Conservation (phyloP, 2,888 invertebrate genomes). For the Boloria selene region DNA sequence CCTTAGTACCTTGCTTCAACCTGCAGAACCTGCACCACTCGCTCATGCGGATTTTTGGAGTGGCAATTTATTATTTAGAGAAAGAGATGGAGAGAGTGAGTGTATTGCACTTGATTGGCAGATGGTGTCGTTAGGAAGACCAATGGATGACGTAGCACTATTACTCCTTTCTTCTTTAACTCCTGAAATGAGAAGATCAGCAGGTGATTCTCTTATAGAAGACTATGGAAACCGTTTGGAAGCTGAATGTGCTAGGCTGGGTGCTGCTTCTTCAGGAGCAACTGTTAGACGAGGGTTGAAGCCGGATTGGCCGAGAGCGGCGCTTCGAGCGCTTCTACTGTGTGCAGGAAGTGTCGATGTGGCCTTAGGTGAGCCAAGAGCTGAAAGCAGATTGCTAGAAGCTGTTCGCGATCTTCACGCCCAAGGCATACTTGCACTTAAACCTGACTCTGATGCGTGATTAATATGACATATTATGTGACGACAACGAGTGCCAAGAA, state of each 20-base stretch:
- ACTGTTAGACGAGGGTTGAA: constrained; percentile 74
- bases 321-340: constrained; percentile 87
- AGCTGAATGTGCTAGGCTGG: constrained; percentile 82
- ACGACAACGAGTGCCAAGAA: constrained; percentile 55
- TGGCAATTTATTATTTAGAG: constrained; percentile 88
- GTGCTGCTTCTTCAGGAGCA: constrained; percentile 82
- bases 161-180: constrained; percentile 88
- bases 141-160: constrained; percentile 90
- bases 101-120: constrained; percentile 92
- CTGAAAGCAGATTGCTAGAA: constrained; percentile 88
- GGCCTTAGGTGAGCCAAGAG: constrained; percentile 88
- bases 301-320: constrained; percentile 86
- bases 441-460: constrained; percentile 70
- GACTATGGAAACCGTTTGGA: constrained; percentile 86
- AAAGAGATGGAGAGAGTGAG: constrained; percentile 74
- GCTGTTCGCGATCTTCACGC: constrained; percentile 87
- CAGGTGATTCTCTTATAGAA: constrained; percentile 85
- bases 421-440: constrained; percentile 85
- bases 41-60: constrained; percentile 94
- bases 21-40: constrained; percentile 88
- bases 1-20: constrained; percentile 86
- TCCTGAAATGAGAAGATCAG: constrained; percentile 85
- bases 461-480: constrained; percentile 20
- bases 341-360: constrained; percentile 92
- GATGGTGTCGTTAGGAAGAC: constrained; percentile 90